Evolutionary conservation across 2,113 vertebrate genomes (phyloP), one percentile per base, ranked within the genome.

Genomic region (Bagarius yarrelli): DNA sequence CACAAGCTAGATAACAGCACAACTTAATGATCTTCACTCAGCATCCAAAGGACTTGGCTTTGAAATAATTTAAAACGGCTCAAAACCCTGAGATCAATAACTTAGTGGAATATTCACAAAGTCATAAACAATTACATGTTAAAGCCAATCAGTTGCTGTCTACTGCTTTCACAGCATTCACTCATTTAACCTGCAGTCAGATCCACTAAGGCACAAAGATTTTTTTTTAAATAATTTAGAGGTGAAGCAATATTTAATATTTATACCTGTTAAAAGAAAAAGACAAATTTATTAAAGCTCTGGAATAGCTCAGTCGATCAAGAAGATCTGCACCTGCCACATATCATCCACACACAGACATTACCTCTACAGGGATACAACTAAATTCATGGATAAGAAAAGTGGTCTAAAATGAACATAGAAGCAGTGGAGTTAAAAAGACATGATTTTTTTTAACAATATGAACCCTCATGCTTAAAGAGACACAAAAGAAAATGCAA

Each of bases 171-270:
- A n/a, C 56, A 57, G 18, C 64, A 30, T 32, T 34, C 47, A 63
- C 23, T 50, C 40, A 77, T n/a, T 16, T 18, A 40, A 78, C 57
- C 80, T 74, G 52, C 71, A 84, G 52, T 81, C 70, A 78, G 71
- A 84, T 56, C 47, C 83, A 78, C 80, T 78, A 84, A 84, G 83
- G 85, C 81, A 78, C 81, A 84, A 55, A 71, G 19, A 75, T 61
- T 23, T 67, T 52, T 32, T 4, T 40, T 47, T 47, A 47, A 47
- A 36, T 27, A 78, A 66, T 21, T 25, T 4, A 63, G 4, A 71
- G 55, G 16, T 79, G 34, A 44, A 72, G 40, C 18, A 55, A 71
- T 25, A 12, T 59, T 25, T 2, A 53, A 50, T 25, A 44, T 63
- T 23, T n/a, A 27, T 21, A 78, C 47, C 8, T 15, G 27, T 30